A percentile compares a stretch with the other conserved stretches of the same genome.
phyloP scores from a whole-genome alignment of 2,113 vertebrate genomes.

The Salminus brasiliensis region DNA sequence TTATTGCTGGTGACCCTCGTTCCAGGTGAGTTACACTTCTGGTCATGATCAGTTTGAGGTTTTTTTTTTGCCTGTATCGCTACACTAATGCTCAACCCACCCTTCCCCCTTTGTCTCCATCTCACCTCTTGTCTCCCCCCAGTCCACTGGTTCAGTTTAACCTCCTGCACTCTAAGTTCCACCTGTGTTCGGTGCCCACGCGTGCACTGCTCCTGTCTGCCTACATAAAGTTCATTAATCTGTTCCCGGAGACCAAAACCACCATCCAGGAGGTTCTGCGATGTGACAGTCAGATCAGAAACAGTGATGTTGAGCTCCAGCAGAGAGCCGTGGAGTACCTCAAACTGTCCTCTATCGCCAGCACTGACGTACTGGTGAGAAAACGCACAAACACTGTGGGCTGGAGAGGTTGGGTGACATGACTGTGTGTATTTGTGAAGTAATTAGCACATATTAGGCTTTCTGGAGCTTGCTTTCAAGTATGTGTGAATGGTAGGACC shows the following conservation, averaged over 20 bases:
- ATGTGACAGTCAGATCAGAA: constrained; percentile 91
- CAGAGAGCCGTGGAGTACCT: constrained; percentile 93
- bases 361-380: constrained; percentile 89
- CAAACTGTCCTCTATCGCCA: constrained; percentile 91
- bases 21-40: constrained; percentile 78
- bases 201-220: constrained; percentile 89
- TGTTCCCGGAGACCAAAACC: constrained; percentile 92
- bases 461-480: background rate
- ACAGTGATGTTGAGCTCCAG: constrained; percentile 90
- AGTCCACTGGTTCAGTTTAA: constrained; percentile 93
- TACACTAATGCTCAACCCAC: background rate
- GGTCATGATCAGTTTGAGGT: background rate
- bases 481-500: background rate
- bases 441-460: background rate
- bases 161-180: constrained; percentile 92
- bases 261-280: constrained; percentile 93
- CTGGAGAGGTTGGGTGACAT: background rate
- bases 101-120: background rate
- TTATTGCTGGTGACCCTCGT: constrained; percentile 91
- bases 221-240: constrained; percentile 95
- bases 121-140: background rate
- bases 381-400: background rate
- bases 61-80: background rate
- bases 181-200: constrained; percentile 89
- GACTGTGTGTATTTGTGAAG: no score